Evolutionary conservation across 2,113 vertebrate genomes (phyloP).

Genomic region (Tragelaphus buxtoni): DNA sequence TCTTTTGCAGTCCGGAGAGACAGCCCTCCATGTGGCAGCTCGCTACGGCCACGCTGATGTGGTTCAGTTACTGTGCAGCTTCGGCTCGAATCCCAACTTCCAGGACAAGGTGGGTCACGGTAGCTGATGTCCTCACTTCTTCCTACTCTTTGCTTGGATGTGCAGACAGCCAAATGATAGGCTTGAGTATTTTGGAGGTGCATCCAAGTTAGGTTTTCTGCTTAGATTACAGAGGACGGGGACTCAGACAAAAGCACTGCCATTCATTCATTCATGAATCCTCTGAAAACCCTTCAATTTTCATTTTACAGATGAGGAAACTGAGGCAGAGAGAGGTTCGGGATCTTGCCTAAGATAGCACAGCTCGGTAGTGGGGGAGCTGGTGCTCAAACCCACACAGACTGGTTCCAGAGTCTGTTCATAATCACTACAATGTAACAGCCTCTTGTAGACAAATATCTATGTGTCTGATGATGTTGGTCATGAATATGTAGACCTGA

Average conservation of each 20-base stretch:
- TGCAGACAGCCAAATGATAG: not conserved
- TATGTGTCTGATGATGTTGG: not conserved
- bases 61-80: slow-evolving; percentile 92
- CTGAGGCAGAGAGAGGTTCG: not conserved
- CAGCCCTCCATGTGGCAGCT: slow-evolving; percentile 94
- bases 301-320: not conserved
- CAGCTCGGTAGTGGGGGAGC: not conserved
- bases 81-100: slow-evolving; percentile 91
- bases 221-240: not conserved
- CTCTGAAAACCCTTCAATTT: not conserved
- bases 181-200: not conserved
- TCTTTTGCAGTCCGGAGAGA: slow-evolving; percentile 91
- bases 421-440: accelerated
- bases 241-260: not conserved
- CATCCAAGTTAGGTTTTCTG: not conserved
- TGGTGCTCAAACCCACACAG: not conserved
- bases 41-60: slow-evolving; percentile 97
- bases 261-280: not conserved
- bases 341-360: not conserved
- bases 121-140: not conserved
- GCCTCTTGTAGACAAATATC: not conserved
- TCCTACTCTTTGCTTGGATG: not conserved
- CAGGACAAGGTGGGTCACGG: slow-evolving; percentile 88
- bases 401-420: not conserved
- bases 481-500: accelerated